Percentiles rank a stretch among this genome's conserved stretches.
Evolutionary conservation across 2,113 vertebrate species (phyloP).

Genomic region (Oreotrochilus melanogaster): DNA sequence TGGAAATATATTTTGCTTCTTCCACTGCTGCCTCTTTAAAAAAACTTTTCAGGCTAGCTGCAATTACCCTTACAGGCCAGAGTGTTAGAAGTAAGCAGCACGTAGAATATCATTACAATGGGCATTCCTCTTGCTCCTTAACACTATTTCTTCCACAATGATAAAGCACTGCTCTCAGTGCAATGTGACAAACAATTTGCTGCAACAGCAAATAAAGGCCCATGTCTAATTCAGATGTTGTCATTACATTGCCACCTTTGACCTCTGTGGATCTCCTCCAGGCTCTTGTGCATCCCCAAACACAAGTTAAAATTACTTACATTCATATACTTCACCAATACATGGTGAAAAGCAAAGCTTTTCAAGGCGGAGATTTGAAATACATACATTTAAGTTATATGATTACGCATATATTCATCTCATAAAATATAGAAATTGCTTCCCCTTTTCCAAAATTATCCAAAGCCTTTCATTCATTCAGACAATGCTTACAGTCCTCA

Average conservation of each 20-base stretch:
- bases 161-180: not conserved
- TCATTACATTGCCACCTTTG: not conserved
- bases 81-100: not conserved
- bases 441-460: slow-evolving; percentile 78
- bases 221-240: not conserved
- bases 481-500: slow-evolving; percentile 67
- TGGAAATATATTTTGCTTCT: not conserved
- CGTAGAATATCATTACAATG: not conserved
- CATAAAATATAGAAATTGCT: slow-evolving; percentile 69
- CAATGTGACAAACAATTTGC: not conserved
- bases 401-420: not conserved
- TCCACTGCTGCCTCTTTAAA: not conserved
- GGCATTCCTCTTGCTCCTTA: not conserved
- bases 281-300: not conserved
- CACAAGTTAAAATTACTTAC: not conserved
- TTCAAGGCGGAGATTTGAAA: not conserved
- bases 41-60: not conserved
- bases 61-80: not conserved
- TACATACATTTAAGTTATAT: not conserved
- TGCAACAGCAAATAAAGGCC: not conserved
- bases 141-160: not conserved
- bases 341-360: not conserved
- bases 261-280: not conserved
- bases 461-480: slow-evolving; percentile 67
- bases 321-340: not conserved